Evolutionary conservation across 2,888 invertebrate genomes (phyloP), one percentile per base, ranked within the genome.

Genomic region (Andrena bucephala): DNA sequence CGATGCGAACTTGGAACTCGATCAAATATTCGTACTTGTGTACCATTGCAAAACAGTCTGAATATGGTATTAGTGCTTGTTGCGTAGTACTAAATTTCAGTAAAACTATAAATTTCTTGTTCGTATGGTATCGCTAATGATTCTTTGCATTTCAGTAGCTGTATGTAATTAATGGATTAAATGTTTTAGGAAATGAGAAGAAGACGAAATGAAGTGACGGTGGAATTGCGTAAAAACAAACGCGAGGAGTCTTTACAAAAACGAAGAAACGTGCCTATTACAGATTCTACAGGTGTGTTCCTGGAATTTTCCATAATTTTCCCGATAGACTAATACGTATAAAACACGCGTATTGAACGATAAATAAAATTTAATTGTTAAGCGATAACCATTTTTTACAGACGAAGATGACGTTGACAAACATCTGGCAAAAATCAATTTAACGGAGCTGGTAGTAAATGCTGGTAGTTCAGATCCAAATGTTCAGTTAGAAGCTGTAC

Each of bases 201-300:
- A 94, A 96, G 99, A 91, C 96, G 99, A 94, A 99, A 98, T 93
- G 99, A 99, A 96, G 98, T 98, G 77, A 98, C 99, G 89, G 98
- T 99, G 71, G 99, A 99, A 94, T 95, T 99, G 87, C 96, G 99
- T 89, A 99, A 99, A 96, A 99, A 98, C 94, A 99, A 99, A 96
- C 96, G 99, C 87, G 99, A 99, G 92, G 99, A 99, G 95, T 98
- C 99, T 16, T 95, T 99, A 89, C 97, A 98, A 90, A 99, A 99
- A 94, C 96, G 99, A 91, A 96, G 99, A 91, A 99, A 99, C 95
- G 99, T 99, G 82, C 99, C 98, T 79, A 95, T 96, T 89, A 95
- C 96, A 91, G 98, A 98, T 94, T 97, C 97, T 24, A 97, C 97
- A 87, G 96, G 96, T 94, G 94, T 93, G 84, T 76, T 62, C 66